A percentile compares a stretch with the other conserved stretches of the same genome.
phyloP scores from a whole-genome alignment of 2,888 invertebrate genomes.

The Chymomyza caudatula region DNA sequence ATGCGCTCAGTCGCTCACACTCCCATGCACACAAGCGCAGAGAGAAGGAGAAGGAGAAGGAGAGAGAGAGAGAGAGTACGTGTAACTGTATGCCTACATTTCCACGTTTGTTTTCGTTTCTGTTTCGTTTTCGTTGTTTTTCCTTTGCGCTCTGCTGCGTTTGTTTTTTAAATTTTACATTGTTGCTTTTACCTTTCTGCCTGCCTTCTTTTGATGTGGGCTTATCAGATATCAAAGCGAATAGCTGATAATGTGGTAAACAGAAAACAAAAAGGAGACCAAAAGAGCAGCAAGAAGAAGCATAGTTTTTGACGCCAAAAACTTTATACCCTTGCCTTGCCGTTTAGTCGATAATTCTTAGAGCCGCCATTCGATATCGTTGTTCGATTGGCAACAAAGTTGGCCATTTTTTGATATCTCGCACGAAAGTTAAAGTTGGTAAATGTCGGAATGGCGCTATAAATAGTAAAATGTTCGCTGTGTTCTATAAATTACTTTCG shows the following conservation, averaged over 20 bases:
- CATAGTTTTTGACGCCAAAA: not conserved
- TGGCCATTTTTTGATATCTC: not conserved
- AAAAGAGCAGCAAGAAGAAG: not conserved
- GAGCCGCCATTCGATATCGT: not conserved
- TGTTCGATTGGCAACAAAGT: not conserved
- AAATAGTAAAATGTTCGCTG: not conserved
- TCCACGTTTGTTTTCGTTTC: not conserved
- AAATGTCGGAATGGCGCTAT: not conserved
- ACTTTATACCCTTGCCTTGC: not conserved
- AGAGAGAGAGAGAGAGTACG: not conserved
- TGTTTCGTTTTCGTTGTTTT: slow-evolving; percentile 16
- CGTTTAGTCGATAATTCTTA: not conserved
- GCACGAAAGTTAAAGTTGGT: not conserved
- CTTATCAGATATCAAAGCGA: slow-evolving; percentile 73
- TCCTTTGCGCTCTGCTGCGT: slow-evolving; percentile 8
- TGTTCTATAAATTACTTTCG: no score
- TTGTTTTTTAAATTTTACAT: not conserved
- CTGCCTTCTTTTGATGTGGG: slow-evolving; percentile 62
- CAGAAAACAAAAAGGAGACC: not conserved
- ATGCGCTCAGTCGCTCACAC: no score
- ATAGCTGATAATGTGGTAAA: slow-evolving; percentile 71
- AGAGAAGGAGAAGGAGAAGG: not conserved
- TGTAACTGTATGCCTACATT: not conserved
- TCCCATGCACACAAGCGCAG: not conserved
- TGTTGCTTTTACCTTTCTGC: not conserved